phyloP scores from a whole-genome alignment of 2,113 vertebrate species.

The Chunga burmeisteri region DNA sequence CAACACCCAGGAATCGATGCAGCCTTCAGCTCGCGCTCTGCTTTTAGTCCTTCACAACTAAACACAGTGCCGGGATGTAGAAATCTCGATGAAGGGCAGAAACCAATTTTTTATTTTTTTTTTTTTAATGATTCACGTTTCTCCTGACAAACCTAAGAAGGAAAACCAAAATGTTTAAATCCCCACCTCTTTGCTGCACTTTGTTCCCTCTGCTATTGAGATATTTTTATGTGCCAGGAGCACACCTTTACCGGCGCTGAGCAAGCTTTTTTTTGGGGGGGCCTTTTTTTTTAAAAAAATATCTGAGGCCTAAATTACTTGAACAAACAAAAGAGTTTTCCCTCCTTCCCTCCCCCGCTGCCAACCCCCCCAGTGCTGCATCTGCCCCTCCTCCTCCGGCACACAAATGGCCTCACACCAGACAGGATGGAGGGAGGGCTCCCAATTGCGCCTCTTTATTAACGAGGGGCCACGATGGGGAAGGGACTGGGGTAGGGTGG shows the following conservation, averaged over 20 bases:
- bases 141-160: neutral
- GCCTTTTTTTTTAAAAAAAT: neutral
- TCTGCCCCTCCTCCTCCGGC: neutral
- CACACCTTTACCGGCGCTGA: neutral
- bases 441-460: slow-evolving; percentile 19
- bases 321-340: slow-evolving; percentile 32
- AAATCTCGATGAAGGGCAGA: neutral
- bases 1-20: neutral
- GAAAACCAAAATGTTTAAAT: neutral
- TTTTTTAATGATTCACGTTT: neutral
- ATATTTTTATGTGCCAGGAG: neutral
- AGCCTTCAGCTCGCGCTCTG: rapidly evolving
- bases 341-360: neutral
- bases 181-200: neutral
- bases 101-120: neutral
- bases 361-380: neutral
- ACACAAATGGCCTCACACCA: slow-evolving; percentile 33
- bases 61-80: rapidly evolving
- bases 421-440: neutral
- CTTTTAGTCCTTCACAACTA: neutral
- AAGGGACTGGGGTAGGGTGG: neutral
- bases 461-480: neutral
- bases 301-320: slow-evolving; percentile 15
- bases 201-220: neutral
- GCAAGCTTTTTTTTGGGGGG: neutral